These are phyloP conservation scores for Hystrix cristata DNA, from an alignment of 2,113 vertebrate species.

Conservation along the genomic window DNA sequence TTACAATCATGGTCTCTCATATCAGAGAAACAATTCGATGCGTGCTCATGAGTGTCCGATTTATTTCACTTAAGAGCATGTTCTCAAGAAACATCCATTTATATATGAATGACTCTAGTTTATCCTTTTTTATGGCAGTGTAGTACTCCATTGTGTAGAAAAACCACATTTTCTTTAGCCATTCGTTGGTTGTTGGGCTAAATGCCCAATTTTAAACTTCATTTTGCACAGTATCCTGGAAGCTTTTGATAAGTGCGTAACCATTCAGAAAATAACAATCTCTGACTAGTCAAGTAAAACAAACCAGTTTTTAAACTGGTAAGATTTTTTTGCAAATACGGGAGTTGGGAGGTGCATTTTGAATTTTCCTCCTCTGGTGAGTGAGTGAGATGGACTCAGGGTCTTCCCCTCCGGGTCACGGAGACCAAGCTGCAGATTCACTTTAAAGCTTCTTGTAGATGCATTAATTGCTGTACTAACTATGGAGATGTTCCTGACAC, in stretches of 20 bases:
- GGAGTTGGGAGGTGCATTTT: neutral
- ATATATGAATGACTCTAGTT: no score
- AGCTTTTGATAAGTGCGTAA: slow-evolving; percentile 46
- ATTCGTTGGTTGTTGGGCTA: no score
- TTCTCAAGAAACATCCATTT: no score
- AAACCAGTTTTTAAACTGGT: slow-evolving; percentile 23
- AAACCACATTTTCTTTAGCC: no score
- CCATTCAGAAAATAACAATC: slow-evolving; percentile 12
- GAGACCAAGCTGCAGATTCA: neutral
- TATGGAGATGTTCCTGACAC: neutral
- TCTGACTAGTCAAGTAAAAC: slow-evolving; percentile 45
- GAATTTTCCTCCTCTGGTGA: neutral
- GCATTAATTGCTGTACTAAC: slow-evolving; percentile 28
- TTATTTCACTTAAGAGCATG: no score
- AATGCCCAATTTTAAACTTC: slow-evolving; percentile 39
- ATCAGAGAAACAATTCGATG: no score
- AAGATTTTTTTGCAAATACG: neutral
- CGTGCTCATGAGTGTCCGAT: no score
- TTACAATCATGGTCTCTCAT: no score
- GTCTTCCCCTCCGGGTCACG: neutral
- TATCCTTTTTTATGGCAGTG: no score
- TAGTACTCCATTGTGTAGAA: no score
- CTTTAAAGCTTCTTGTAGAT: neutral
- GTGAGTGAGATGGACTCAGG: neutral
- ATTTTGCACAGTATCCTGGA: neutral